phyloP scores from a whole-genome alignment of 2,113 vertebrate species.

The Microtus pennsylvanicus region DNA sequence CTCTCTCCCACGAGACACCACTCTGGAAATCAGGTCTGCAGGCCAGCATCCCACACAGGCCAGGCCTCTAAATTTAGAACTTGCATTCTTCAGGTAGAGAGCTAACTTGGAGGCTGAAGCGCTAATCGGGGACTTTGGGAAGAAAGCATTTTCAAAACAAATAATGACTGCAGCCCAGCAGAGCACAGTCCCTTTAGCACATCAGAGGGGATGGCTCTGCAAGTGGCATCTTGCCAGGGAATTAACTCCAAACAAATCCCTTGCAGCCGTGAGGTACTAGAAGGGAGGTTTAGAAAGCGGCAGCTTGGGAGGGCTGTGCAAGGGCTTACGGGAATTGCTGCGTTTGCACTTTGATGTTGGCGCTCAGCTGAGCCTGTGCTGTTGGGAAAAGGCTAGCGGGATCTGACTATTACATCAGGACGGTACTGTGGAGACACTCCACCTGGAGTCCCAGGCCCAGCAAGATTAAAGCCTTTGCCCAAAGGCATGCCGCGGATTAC shows the following conservation, averaged over 20 bases:
- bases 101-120: conserved; percentile 11
- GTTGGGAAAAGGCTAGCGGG: not conserved
- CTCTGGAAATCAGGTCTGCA: not conserved
- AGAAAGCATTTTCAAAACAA: conserved; percentile 61
- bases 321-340: conserved; percentile 61
- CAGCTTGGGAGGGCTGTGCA: not conserved
- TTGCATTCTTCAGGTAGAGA: not conserved
- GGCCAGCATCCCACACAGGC: not conserved
- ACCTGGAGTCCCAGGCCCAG: not conserved
- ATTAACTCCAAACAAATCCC: conserved; percentile 46
- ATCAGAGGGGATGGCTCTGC: conserved; percentile 33
- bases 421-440: not conserved
- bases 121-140: not conserved
- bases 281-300: conserved; percentile 38
- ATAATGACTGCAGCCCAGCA: conserved; percentile 34
- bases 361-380: not conserved
- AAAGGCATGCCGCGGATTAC: not conserved
- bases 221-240: conserved; percentile 66
- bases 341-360: not conserved
- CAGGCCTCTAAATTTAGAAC: conserved; percentile 26
- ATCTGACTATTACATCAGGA: conserved; percentile 12
- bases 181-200: conserved; percentile 23
- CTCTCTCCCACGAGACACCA: not conserved
- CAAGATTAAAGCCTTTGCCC: not conserved
- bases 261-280: conserved; percentile 13